Conservation (phyloP, 2,888 invertebrate genomes). For the Lasiommata megera region DNA sequence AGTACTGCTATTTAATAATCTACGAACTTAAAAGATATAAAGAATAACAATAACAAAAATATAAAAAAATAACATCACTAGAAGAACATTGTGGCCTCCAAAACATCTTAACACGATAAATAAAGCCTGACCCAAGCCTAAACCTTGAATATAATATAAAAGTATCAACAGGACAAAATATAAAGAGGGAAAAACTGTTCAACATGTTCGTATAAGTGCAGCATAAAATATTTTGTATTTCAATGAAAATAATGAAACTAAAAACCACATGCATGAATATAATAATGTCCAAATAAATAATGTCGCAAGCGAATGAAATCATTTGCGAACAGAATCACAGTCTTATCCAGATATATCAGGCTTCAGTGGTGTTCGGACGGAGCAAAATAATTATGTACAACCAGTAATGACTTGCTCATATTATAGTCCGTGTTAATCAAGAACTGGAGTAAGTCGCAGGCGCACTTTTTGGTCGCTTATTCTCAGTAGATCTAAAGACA, state of each 20-base stretch:
- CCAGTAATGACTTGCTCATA: too few species aligned
- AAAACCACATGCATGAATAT: slow-evolving; percentile 26
- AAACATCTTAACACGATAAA: not conserved
- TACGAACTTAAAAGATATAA: not conserved
- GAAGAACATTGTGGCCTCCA: not conserved
- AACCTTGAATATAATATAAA: not conserved
- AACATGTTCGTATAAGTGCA: not conserved
- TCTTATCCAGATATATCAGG: slow-evolving; percentile 5
- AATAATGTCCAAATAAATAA: slow-evolving; percentile 9
- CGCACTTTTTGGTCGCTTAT: too few species aligned
- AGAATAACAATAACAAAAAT: not conserved
- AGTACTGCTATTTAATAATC: not conserved
- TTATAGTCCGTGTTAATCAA: too few species aligned
- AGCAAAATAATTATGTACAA: too few species aligned
- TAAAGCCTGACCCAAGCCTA: not conserved
- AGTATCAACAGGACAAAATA: not conserved
- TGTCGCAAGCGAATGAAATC: slow-evolving; percentile 6
- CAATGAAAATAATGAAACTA: slow-evolving; percentile 21
- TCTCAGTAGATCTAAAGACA: too few species aligned
- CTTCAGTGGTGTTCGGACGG: not conserved
- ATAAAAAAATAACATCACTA: not conserved
- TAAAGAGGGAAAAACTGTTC: not conserved
- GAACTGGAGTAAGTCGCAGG: too few species aligned
- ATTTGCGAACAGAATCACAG: slow-evolving; percentile 21
- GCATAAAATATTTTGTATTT: slow-evolving; percentile 15